Conservation (phyloP, 2,888 invertebrate genomes). For the Microplitis deprimator region DNA sequence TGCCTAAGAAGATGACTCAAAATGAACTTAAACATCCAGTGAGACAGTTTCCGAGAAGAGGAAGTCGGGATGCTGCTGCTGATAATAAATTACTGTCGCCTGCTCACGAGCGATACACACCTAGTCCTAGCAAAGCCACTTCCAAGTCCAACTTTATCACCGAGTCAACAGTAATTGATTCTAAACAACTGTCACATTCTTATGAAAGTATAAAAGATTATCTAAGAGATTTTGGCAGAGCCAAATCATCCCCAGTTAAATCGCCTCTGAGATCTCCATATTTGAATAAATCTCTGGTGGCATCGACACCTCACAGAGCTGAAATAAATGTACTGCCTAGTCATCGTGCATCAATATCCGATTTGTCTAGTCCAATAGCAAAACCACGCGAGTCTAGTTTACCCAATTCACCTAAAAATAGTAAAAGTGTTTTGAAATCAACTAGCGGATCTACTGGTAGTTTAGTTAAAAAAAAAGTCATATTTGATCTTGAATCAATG, state of each 20-base stretch:
- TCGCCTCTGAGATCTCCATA: conserved; percentile 23
- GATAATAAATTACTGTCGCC: background rate
- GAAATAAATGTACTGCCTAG: conserved; percentile 46
- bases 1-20: conserved; percentile 54
- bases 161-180: conserved; percentile 16
- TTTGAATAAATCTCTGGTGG: conserved; percentile 41
- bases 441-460: conserved; percentile 74
- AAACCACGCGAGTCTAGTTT: conserved; percentile 50
- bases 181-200: conserved; percentile 51
- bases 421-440: conserved; percentile 76
- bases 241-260: conserved; percentile 16
- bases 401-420: conserved; percentile 59
- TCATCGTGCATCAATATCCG: conserved; percentile 11
- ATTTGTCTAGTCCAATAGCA: background rate
- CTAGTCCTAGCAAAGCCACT: conserved; percentile 10
- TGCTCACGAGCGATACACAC: conserved; percentile 14
- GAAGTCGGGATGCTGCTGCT: background rate
- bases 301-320: conserved; percentile 54
- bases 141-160: background rate
- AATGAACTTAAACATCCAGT: conserved; percentile 41
- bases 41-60: background rate
- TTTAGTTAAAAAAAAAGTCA: conserved; percentile 77
- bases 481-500: conserved; percentile 75
- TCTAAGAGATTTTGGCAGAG: conserved; percentile 44
- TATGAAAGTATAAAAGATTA: conserved; percentile 60